Evolutionary conservation across 2,888 invertebrate species (phyloP).

Genomic region (Chrysomela aeneicollis): DNA sequence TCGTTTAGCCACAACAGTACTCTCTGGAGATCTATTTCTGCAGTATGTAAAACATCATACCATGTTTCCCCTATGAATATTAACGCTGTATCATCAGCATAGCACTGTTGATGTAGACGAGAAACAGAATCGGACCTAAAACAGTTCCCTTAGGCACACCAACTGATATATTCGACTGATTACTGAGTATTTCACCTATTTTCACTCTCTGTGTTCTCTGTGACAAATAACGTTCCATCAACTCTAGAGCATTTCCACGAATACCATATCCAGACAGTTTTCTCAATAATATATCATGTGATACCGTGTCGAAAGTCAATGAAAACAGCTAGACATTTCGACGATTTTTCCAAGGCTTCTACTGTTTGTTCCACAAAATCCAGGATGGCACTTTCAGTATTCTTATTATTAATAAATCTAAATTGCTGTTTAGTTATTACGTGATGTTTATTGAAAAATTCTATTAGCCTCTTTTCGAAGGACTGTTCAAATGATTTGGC

Average conservation of each 20-base stretch:
- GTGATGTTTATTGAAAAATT: slow-evolving; percentile 1
- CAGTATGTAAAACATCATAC: slow-evolving; percentile 5
- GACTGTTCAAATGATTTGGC: slow-evolving; percentile 9
- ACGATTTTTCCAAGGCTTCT: neutral
- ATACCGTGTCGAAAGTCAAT: slow-evolving; percentile 1
- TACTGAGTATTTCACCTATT: too few relatives aligned
- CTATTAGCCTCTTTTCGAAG: neutral
- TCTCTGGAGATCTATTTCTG: slow-evolving; percentile 1
- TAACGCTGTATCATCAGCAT: slow-evolving; percentile 6
- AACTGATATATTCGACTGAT: too few relatives aligned
- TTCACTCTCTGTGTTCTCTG: too few relatives aligned
- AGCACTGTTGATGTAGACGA: neutral
- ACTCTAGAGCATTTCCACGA: too few relatives aligned
- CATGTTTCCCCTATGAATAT: slow-evolving; percentile 1
- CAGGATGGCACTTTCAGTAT: neutral
- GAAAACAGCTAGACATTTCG: slow-evolving; percentile 7
- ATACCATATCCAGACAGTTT: neutral
- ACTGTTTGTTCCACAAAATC: slow-evolving; percentile 11
- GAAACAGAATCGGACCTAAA: neutral
- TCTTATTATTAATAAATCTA: slow-evolving; percentile 5
- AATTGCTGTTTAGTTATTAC: slow-evolving; percentile 1
- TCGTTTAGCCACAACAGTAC: slow-evolving; percentile 9
- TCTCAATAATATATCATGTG: neutral
- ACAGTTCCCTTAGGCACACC: too few relatives aligned
- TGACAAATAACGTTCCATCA: too few relatives aligned